Evolutionary conservation across 1,140 invertebrate genomes (phyloP), one percentile per base, ranked within the genome.

Genomic region (Rhagoletis pomonella): DNA sequence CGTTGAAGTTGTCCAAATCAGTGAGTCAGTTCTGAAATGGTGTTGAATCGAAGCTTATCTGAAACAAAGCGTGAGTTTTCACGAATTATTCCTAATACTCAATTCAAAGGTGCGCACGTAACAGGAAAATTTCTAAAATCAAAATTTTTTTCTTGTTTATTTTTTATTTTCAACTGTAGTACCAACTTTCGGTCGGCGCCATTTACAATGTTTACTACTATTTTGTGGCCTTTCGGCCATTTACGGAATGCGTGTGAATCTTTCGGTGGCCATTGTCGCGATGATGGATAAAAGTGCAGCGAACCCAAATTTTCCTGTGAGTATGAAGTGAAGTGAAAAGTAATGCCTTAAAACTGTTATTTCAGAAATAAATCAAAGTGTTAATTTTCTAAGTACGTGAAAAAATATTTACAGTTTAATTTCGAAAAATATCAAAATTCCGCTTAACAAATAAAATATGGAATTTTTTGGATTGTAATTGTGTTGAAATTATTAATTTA

Each of bases 181-280:
- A 64, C 89, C 91, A 39, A 88, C 91, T 0, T 91, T 96, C 29
- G 96, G 96, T 14, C 93, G 95, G 4, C 94, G 96, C n/a, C 96
- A 97, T 90, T 88, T 94, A 7, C 96, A 96, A 90, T 93, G 94
- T 0, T 87, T 96, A 4, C 90, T 96, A 17, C 92, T 96, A 60
- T 96, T 96, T 89, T 88, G 95, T 14, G 94, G 95, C 0, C 94
- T 96, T 88, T 90, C 95, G 0, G 93, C 95, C 55, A 95, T 95
- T 2, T 96, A 96, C 90, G 94, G 94, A 6, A 94, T 95, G 89
- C 92, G 96, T 87, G 95, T 96, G 12, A 96, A 95, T 86, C 94
- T 96, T 86, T 96, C 96, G 5, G 95, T 96, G 88, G 95, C 95
- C 2, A 94, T 96, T 19, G 91, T 92, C 87, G 91, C 91, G 86